Evolutionary conservation across 2,113 vertebrate genomes (phyloP), one percentile per base, ranked within the genome.

Genomic region (Myrmophylax atrothorax): DNA sequence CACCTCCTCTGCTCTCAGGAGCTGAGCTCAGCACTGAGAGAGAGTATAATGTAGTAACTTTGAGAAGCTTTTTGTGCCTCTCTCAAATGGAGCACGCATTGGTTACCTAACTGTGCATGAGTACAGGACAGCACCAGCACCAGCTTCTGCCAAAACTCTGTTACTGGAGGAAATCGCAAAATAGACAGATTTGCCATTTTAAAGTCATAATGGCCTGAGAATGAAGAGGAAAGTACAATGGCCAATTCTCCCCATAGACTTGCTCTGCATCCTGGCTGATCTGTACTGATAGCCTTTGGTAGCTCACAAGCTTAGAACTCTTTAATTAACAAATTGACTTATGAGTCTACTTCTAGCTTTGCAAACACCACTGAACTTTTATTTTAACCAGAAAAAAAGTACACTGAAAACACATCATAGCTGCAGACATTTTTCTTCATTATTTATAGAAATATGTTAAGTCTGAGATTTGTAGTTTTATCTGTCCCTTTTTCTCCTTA

Each of bases 21-120:
- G 92, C 92, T 94, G 94, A 96, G 94, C 72, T 95, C 90, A 97
- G 96, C 94, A 92, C 42, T 52, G 58, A 90, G 29, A 73, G 69
- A 56, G 37, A 85, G 50, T 50, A 22, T 38, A 94, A 83, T 3
- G 33, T 59, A 80, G 90, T 31, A 93, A 88, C 85, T 83, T 90
- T 46, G 79, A 88, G 79, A 58, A 90, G 72, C 25, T 93, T 92
- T 93, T 76, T 62, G 23, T 50, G 88, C 55, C 75, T 86, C 75
- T 82, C 75, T 95, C 86, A 93, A 94, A 92, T 59, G 79, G 74
- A 92, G 72, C 90, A 92, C 67, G 55, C 83, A 55, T 4, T 90
- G 75, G 79, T 80, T 95, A 81, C 86, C 88, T 86, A 93, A 94
- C 90, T 50, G 72, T 92, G 90, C 92, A 94, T 76, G 63, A 93